A percentile compares a stretch with the other conserved stretches of the same genome.
phyloP scores from a whole-genome alignment of 2,888 invertebrate species.

The Helobdella robusta region DNA sequence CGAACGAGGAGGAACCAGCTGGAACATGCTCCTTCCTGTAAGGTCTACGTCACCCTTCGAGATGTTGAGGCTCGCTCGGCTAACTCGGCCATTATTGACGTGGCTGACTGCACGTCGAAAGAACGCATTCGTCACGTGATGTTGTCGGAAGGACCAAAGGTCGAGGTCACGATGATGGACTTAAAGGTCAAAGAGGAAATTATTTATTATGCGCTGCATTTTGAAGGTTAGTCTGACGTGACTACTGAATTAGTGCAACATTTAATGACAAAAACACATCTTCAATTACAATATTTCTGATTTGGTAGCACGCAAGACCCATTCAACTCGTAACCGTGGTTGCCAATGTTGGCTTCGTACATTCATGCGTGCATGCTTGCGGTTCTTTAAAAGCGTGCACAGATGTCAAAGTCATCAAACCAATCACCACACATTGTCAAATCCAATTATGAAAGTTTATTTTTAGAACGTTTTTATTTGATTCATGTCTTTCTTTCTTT shows the following conservation, averaged over 20 bases:
- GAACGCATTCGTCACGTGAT: slow-evolving; percentile 28
- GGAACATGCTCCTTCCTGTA: slow-evolving; percentile 14
- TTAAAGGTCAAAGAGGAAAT: slow-evolving; percentile 17
- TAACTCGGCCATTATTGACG: slow-evolving; percentile 1
- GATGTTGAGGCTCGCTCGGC: slow-evolving; percentile 27
- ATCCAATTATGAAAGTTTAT: background rate
- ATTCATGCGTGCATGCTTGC: too few relatives aligned
- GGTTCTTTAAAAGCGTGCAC: too few relatives aligned
- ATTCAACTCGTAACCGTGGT: too few relatives aligned
- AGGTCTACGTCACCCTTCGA: slow-evolving; percentile 26
- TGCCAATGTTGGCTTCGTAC: too few relatives aligned
- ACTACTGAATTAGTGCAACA: background rate
- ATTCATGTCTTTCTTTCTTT: background rate
- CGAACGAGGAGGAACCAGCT: slow-evolving; percentile 5
- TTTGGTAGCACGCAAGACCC: too few relatives aligned
- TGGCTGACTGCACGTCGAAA: slow-evolving; percentile 29
- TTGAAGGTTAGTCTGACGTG: slow-evolving; percentile 28
- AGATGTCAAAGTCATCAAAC: too few relatives aligned
- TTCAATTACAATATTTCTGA: too few relatives aligned
- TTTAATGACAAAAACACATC: too few relatives aligned
- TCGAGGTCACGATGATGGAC: slow-evolving; percentile 27
- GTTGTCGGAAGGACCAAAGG: slow-evolving; percentile 26
- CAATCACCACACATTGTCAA: too few relatives aligned
- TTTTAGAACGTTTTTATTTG: background rate
- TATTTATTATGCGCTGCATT: slow-evolving; percentile 30